These are phyloP conservation scores for Agrotis clavis DNA, from an alignment of 2,888 invertebrate genomes.

Conservation along the genomic window DNA sequence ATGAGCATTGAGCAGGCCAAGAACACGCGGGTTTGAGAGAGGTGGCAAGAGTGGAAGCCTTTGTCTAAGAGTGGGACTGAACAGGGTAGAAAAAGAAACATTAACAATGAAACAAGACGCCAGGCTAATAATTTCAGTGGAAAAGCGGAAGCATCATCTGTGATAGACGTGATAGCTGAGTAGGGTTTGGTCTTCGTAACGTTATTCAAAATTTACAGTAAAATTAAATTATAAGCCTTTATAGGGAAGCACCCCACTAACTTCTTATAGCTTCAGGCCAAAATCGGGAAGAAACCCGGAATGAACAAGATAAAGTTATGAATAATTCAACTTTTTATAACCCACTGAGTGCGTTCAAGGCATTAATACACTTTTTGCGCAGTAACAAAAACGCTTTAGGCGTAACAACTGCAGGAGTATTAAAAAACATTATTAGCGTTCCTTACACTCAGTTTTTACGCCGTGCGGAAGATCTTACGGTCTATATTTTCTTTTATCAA, in stretches of 20 bases:
- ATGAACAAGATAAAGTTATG: constrained; percentile 27
- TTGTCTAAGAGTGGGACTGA: no score
- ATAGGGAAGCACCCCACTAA: neutral
- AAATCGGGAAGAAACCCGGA: constrained; percentile 15
- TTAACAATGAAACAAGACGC: neutral
- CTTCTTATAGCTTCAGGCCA: neutral
- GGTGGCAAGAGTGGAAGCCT: no score
- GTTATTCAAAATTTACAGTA: neutral
- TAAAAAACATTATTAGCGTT: constrained; percentile 52
- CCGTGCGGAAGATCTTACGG: constrained; percentile 47
- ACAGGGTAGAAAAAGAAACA: neutral
- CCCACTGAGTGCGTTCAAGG: constrained; percentile 22
- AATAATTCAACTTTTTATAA: constrained; percentile 36
- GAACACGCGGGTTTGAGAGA: no score
- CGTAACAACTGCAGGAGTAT: constrained; percentile 38
- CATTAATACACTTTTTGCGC: constrained; percentile 41
- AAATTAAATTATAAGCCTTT: neutral
- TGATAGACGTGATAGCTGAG: neutral
- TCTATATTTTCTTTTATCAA: constrained; percentile 46
- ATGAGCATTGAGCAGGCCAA: no score
- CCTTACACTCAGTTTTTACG: constrained; percentile 54
- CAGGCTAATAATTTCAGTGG: neutral
- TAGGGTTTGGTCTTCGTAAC: neutral
- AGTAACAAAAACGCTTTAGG: constrained; percentile 53
- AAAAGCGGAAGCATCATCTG: constrained; percentile 2